A percentile compares a stretch with the other conserved stretches of the same genome.
Evolutionary conservation across 2,113 vertebrate genomes (phyloP).

Genomic region (Datnioides undecimradiatus): DNA sequence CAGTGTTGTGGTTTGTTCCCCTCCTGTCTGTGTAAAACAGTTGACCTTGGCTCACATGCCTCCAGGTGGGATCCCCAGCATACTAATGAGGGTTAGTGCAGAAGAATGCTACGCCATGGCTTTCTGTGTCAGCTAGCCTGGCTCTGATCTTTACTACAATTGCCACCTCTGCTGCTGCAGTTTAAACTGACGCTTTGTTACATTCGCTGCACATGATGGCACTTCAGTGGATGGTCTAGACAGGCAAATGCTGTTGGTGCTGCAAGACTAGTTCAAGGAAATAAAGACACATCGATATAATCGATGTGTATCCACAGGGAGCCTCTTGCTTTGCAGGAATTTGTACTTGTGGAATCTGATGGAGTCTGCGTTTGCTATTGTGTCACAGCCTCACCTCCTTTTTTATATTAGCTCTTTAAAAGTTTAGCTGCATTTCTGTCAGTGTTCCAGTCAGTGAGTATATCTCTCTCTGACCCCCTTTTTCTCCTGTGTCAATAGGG

Average conservation of each 20-base stretch:
- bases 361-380: background rate
- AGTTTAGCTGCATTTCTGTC: background rate
- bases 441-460: background rate
- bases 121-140: constrained; percentile 57
- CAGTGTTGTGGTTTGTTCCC: constrained; percentile 49
- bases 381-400: background rate
- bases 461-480: constrained; percentile 18
- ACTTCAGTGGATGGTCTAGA: constrained; percentile 33
- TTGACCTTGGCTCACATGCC: constrained; percentile 78
- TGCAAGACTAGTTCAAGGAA: constrained; percentile 29
- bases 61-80: constrained; percentile 73
- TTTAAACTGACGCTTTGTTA: constrained; percentile 50
- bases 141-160: constrained; percentile 61
- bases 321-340: constrained; percentile 12
- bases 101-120: constrained; percentile 55
- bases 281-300: constrained; percentile 38
- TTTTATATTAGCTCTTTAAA: constrained; percentile 5
- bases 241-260: constrained; percentile 15
- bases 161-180: constrained; percentile 53
- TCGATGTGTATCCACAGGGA: constrained; percentile 20
- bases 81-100: constrained; percentile 73
- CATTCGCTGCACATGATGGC: constrained; percentile 27
- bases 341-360: constrained; percentile 24
- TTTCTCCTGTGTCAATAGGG: constrained; percentile 84
- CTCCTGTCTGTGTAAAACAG: constrained; percentile 64